Conservation (phyloP, 2,888 invertebrate genomes). For the Epinotia nisella region DNA sequence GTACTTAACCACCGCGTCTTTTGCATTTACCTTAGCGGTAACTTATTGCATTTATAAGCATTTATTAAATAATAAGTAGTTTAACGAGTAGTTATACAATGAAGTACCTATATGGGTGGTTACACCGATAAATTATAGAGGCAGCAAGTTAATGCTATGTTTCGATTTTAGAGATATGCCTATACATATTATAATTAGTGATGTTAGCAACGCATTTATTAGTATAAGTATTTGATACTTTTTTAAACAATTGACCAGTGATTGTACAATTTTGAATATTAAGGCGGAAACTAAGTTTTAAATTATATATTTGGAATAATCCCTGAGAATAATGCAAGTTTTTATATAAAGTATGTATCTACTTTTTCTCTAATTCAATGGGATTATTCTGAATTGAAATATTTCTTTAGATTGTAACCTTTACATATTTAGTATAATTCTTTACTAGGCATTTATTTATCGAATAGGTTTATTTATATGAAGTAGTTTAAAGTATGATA, state of each 20-base stretch:
- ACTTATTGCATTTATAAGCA: slow-evolving; percentile 76
- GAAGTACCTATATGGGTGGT: slow-evolving; percentile 44
- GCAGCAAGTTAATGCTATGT: slow-evolving; percentile 33
- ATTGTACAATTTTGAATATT: slow-evolving; percentile 70
- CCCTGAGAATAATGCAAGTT: slow-evolving; percentile 57
- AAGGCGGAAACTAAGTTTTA: slow-evolving; percentile 57
- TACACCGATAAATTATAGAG: slow-evolving; percentile 43
- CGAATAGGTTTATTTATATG: slow-evolving; percentile 33
- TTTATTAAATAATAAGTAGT: slow-evolving; percentile 48
- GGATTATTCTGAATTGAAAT: slow-evolving; percentile 76
- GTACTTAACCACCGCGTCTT: slow-evolving; percentile 76
- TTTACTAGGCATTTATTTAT: slow-evolving; percentile 26
- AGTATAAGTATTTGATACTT: slow-evolving; percentile 53
- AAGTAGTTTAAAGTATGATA: slow-evolving; percentile 33
- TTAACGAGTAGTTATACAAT: slow-evolving; percentile 40
- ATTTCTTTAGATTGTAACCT: slow-evolving; percentile 30
- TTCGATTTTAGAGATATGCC: slow-evolving; percentile 50
- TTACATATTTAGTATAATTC: slow-evolving; percentile 25
- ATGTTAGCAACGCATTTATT: slow-evolving; percentile 71
- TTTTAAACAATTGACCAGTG: slow-evolving; percentile 56
- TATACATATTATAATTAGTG: slow-evolving; percentile 52
- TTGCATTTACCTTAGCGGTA: slow-evolving; percentile 75
- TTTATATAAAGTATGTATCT: slow-evolving; percentile 27
- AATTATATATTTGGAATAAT: slow-evolving; percentile 73
- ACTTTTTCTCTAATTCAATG: slow-evolving; percentile 56